A percentile compares a stretch with the other conserved stretches of the same genome.
Evolutionary conservation across 2,113 vertebrate species (phyloP).

Genomic region (Raja brachyura): DNA sequence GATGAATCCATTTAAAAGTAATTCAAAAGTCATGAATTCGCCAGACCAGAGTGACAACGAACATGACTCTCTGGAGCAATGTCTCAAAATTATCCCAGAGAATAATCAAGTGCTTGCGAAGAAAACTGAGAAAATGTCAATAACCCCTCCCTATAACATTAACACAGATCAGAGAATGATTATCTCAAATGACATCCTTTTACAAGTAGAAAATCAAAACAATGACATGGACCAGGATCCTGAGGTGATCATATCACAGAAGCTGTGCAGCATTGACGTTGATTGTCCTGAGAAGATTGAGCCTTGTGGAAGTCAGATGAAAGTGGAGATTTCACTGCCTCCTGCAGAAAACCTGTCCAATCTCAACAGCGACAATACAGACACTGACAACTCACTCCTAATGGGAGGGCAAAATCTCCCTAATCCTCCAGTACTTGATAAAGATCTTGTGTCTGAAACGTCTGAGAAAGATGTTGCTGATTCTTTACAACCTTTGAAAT

Average conservation of each 20-base stretch:
- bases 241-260: neutral
- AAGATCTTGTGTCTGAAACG: neutral
- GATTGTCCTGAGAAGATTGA: constrained; percentile 20
- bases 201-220: neutral
- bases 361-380: constrained; percentile 53
- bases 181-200: neutral
- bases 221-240: neutral
- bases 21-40: constrained; percentile 42
- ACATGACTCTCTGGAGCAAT: neutral
- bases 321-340: constrained; percentile 43
- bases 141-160: neutral
- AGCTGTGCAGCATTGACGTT: neutral
- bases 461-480: neutral
- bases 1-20: constrained; percentile 46
- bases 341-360: constrained; percentile 46
- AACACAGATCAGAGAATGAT: neutral
- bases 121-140: neutral
- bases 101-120: neutral
- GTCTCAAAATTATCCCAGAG: neutral
- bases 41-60: constrained; percentile 29
- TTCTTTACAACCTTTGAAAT: constrained; percentile 51
- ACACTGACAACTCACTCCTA: constrained; percentile 51
- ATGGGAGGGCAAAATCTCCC: constrained; percentile 50
- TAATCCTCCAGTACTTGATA: constrained; percentile 46
- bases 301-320: neutral